Conservation (phyloP, 2,888 invertebrate species). For the Pachycephus smyrnensis region DNA sequence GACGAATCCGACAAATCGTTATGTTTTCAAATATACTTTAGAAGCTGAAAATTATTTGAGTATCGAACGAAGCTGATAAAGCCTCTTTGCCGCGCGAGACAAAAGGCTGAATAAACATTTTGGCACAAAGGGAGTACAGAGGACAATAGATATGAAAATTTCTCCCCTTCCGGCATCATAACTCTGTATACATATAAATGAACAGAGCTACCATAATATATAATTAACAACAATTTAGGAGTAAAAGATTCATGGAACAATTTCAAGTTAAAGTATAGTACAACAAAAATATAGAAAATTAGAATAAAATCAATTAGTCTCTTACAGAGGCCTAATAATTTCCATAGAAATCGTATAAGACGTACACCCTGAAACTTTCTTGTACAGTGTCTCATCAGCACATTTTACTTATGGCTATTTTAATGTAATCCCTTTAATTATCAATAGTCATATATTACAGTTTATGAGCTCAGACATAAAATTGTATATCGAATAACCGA, state of each 20-base stretch:
- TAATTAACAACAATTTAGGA: not conserved
- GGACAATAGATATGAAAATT: not conserved
- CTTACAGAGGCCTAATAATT: not conserved
- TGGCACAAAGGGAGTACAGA: no score
- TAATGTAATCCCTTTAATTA: conserved; percentile 20
- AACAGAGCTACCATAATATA: not conserved
- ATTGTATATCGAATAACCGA: conserved; percentile 27
- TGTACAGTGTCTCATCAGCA: conserved; percentile 13
- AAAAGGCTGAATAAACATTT: no score
- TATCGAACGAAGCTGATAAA: no score
- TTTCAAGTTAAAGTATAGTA: not conserved
- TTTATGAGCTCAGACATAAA: conserved; percentile 39
- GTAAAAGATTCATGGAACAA: not conserved
- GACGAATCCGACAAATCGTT: no score
- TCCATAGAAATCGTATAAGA: not conserved
- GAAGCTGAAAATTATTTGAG: no score
- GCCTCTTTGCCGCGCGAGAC: no score
- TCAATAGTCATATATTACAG: conserved; percentile 28
- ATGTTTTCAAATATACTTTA: no score
- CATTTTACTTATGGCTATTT: conserved; percentile 27
- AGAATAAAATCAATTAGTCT: not conserved
- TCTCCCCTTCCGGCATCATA: not conserved
- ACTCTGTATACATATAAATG: not conserved
- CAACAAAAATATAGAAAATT: not conserved
- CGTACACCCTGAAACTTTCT: not conserved